Conservation (phyloP, 2,113 vertebrate species). For the Tyto alba region DNA sequence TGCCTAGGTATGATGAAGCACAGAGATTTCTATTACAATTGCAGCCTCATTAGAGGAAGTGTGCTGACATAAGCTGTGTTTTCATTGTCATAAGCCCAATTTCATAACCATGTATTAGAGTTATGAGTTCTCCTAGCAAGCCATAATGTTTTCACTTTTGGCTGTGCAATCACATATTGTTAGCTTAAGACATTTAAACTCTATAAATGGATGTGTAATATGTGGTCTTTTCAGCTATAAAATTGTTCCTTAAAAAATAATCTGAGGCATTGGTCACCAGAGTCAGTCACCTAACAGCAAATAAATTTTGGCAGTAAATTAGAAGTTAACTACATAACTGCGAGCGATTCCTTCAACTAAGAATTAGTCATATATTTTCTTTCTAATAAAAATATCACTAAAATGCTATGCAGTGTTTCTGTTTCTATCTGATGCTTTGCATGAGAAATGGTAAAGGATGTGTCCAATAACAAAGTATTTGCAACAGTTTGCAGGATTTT, state of each 20-base stretch:
- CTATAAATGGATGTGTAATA: conserved; percentile 54
- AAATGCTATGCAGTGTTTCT: background rate
- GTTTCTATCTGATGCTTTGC: background rate
- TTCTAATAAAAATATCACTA: conserved; percentile 24
- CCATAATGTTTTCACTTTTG: conserved; percentile 57
- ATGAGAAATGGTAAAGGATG: background rate
- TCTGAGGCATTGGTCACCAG: conserved; percentile 4
- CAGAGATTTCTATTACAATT: conserved; percentile 59
- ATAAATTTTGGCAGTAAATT: conserved; percentile 55
- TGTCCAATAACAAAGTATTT: background rate
- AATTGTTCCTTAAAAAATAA: conserved; percentile 53
- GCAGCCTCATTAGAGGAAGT: conserved; percentile 60
- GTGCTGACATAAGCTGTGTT: conserved; percentile 65
- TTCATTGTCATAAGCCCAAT: conserved; percentile 48
- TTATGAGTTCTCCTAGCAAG: conserved; percentile 57
- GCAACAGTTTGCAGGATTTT: background rate
- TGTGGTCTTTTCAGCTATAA: conserved; percentile 41
- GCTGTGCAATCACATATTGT: conserved; percentile 54
- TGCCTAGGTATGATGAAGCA: conserved; percentile 50
- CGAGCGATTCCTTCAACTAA: background rate
- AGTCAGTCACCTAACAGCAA: conserved; percentile 40
- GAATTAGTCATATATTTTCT: conserved; percentile 22
- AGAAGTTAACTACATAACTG: conserved; percentile 30
- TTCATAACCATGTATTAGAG: conserved; percentile 53
- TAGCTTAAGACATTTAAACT: conserved; percentile 50